Base-by-base conservation (phyloP, 2,797 vertebrate genomes). In the Lagodon rhomboides region DNA sequence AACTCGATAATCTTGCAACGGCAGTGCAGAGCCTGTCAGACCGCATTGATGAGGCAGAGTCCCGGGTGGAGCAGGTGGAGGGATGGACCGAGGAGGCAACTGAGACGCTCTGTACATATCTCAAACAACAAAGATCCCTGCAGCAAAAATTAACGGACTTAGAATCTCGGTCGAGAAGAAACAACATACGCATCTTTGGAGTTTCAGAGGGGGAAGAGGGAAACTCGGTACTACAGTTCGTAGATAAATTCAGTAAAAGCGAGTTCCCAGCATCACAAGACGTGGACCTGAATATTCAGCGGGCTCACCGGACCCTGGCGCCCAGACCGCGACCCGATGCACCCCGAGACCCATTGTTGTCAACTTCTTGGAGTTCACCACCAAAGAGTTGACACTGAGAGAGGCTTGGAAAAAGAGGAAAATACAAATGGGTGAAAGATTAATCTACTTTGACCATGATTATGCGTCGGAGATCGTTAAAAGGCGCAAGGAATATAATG, bases 351-450 rank as follows among this genome's bases (percentile, higher is more conserved):
- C 64, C 2, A 53, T 27, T 27, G 4, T 27, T 27, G 43, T 55
- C 22, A 46, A 74, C 23, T 27, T 27, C 27, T 27, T 27, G 27
- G 27, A 27, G 27, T 81, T 54, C 4, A 27, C 27, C 27, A 27
- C 27, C 27, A 27, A 27, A 4, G 27, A 27, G 27, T 27, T 27
- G 27, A 27, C 4, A 27, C 27, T 27, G 27, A 27, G 22, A 46
- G 59, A 80, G 34, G 78, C 59, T 7, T 69, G 65, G 72, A 63
- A 75, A 47, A 47, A 47, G 16, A 6, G 46, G 3, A 47, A 51
- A 79, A 47, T 47, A 23, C 15, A 34, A 34, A 6, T 34, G 30
- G 30, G 30, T 34, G 30, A 6, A 34, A 34, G 30, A 34, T 34
- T 34, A 34, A 34, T 34, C 30, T 34, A 34, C 30, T 34, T 34